Evolutionary conservation across 2,797 vertebrate species (phyloP), one percentile per base, ranked within the genome.

Genomic region (Crypturellus tataupa): DNA sequence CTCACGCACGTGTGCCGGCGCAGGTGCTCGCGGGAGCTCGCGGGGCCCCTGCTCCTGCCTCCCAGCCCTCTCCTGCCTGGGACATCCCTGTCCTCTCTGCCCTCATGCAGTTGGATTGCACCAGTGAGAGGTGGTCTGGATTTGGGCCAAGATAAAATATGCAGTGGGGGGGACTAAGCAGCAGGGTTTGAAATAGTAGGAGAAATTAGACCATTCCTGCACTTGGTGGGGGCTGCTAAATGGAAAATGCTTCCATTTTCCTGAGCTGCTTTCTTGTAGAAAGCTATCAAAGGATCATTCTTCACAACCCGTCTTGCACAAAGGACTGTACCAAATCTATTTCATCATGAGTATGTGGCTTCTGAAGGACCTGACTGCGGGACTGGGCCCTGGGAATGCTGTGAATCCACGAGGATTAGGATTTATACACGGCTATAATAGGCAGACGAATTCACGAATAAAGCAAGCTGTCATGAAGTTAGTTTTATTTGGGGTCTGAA

Each of bases 371-470:
- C n/a, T 56, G 37, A 64, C 12, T 3, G 1, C 27, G 27, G 89
- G 37, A 29, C 44, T 0, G 3, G 71, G 25, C 31, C 15, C 29
- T 96, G 27, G 67, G 42, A 92, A 62, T 2, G 3, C 35, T 59
- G 39, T 51, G 63, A 75, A 68, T 40, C 59, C 4, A 63, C 27
- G 64, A n/a, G 86, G 49, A n/a, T 35, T 72, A 44, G 9, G 12
- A 51, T 0, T 9, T 71, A 37, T 84, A 78, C 60, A 78, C 29
- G 33, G 46, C 35, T 81, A 56, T 78, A 84, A 68, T 62, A 68
- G 19, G n/a, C 29, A 46, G 39, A 90, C 87, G 91, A 88, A 73
- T 75, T 24, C 79, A 68, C 73, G 95, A 90, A 77, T 90, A 42
- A 79, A 65, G 56, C 35, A 60, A 31, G 17, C 82, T 93, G 15